Conservation (phyloP, 1,140 invertebrate genomes). For the Parapsyche elsis region DNA sequence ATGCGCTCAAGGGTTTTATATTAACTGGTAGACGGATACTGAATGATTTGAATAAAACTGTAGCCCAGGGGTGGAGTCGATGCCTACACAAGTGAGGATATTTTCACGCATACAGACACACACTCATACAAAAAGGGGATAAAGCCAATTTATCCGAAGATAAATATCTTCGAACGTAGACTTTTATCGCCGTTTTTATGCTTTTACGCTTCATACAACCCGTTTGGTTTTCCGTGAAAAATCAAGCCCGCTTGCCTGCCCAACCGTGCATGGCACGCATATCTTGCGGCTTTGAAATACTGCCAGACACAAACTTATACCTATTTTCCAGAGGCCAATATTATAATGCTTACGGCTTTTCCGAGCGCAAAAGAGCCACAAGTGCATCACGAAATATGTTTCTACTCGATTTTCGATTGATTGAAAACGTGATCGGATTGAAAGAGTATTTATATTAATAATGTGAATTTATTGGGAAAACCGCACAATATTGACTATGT, state of each 20-base stretch:
- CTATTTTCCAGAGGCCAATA: not conserved
- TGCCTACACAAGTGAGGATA: not conserved
- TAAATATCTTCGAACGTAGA: conserved; percentile 49
- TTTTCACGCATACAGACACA: not conserved
- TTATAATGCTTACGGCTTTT: not conserved
- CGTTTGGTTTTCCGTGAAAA: conserved; percentile 43
- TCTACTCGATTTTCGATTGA: too few species aligned
- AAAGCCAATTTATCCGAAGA: conserved; percentile 49
- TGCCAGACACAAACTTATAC: not conserved
- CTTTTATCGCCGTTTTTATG: conserved; percentile 52
- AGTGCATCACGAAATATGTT: not conserved
- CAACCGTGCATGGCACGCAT: conserved; percentile 38
- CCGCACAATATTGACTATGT: too few species aligned
- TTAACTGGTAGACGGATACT: conserved; percentile 18
- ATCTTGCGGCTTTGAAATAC: conserved; percentile 36
- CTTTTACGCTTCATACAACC: conserved; percentile 47
- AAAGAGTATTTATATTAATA: too few species aligned
- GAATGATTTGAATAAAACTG: conserved; percentile 37
- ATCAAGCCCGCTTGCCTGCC: conserved; percentile 35
- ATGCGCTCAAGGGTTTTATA: conserved; percentile 10
- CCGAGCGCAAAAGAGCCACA: not conserved
- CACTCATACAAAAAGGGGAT: conserved; percentile 24
- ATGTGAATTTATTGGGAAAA: too few species aligned
- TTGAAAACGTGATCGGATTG: too few species aligned
- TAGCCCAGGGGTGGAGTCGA: conserved; percentile 7